Evolutionary conservation across 2,888 invertebrate genomes (phyloP), one percentile per base, ranked within the genome.

Genomic region (Orchesella flavescens): DNA sequence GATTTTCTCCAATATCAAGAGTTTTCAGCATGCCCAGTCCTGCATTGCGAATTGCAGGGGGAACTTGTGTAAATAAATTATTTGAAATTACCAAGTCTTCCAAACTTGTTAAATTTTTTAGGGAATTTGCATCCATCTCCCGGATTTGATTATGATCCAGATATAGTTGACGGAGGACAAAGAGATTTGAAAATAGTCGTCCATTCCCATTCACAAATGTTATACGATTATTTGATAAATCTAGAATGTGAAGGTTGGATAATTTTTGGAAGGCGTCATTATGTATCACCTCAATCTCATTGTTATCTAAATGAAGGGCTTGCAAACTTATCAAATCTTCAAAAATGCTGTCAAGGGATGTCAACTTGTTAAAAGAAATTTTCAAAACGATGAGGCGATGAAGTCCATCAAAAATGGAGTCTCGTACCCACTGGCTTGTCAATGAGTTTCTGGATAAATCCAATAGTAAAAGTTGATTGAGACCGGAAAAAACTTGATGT

Each of bases 1-100:
- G 94, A 91, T 98, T 98, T 91, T 97, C 96, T 72, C 96, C 97
- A 89, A 98, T 92, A 90, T 97, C 96, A 73, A 98, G 92, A 0
- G 95, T 95, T 91, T 96, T 95, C 85, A 98, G 91, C 90, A 95
- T 94, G 69, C 94, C 93, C 9, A 82, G 71, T 13, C 72, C 63
- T 17, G 78, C 75, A 96, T 91, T 1, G 96, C 96, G 75, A 77
- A 88, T 69, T 89, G 88, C 86, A 89, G 89, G 94, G 4, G 97
- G 97, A 85, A 97, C 94, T 87, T 94, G 93, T 83, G 93, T 91
- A 87, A 97, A 91, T 89, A 95, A 94, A 91, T 97, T 97, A 34
- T 95, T 95, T 90, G 96, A 96, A 84, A 97, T 91, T 90, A 96
- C 96, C 74, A 97, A 91, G 90, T 97, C 97, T 91, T 96, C 95